These are phyloP conservation scores for Manis javanica DNA, from an alignment of 2,797 vertebrate genomes.

Conservation along the genomic window DNA sequence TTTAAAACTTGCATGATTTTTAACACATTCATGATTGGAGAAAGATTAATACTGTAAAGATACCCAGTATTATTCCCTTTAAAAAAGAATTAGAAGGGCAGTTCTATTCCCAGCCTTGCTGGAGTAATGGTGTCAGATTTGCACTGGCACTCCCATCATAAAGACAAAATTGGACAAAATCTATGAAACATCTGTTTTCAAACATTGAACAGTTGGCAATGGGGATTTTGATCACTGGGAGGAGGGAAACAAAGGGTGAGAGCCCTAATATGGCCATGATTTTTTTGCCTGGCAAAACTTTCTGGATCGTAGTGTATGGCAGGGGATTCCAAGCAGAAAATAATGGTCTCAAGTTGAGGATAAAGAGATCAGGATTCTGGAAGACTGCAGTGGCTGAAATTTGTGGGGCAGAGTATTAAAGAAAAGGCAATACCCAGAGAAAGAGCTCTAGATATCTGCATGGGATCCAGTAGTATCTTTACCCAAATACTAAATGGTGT, in stretches of 20 bases:
- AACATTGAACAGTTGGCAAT: neutral
- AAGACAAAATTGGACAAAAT: neutral
- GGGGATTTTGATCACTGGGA: neutral
- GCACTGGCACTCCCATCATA: neutral
- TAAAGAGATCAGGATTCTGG: neutral
- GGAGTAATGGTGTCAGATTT: neutral
- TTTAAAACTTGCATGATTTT: conserved; percentile 40
- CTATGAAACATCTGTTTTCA: neutral
- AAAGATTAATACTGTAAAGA: neutral
- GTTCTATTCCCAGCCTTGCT: neutral
- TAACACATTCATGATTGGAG: neutral
- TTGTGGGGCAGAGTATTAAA: neutral
- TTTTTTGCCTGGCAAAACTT: neutral
- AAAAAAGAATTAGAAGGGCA: conserved; percentile 6
- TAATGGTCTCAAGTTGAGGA: neutral
- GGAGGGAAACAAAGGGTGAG: neutral
- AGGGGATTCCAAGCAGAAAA: neutral
- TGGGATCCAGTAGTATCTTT: neutral
- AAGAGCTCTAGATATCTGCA: neutral
- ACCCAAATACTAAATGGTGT: neutral
- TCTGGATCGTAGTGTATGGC: neutral
- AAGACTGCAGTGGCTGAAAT: neutral
- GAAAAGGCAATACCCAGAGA: neutral
- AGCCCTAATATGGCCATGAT: neutral
- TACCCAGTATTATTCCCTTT: neutral